Evolutionary conservation across 92 coral and sea anemone genomes (phyloP), one percentile per base, ranked within the genome.

Genomic region (Bergia puertoricense): DNA sequence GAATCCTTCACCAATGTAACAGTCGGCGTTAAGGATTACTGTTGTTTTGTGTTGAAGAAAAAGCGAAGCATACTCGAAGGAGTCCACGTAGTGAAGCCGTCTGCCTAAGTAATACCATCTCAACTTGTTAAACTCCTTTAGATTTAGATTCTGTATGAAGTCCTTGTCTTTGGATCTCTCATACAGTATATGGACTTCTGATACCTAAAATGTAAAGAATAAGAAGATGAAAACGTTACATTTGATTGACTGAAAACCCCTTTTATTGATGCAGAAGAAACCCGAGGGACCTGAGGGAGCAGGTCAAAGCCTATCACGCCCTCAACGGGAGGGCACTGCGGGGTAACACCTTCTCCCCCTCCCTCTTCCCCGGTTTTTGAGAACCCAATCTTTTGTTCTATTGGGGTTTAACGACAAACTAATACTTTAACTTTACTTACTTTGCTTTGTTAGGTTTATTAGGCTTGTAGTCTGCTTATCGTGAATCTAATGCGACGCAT

Each of bases 81-180:
- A 95, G 83, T 96, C 98, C 16, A 89, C 91, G 85, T 96, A 96
- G 22, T 72, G 93, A 92, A 96, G 92, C 48, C 98, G 98, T 71
- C 92, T 82, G 6, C 94, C 93, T 10, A 93, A 90, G 38, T 45
- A 15, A 71, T 86, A 73, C 22, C 85, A 87, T 4, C 78, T 54
- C n/a, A 94, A 56, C 67, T 94, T 96, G 76, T 91, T 48, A 56
- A 78, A 65, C 36, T 81, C 56, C 9, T 18, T 83, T 45, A 89
- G 82, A 14, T 85, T 86, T 45, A 90, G 91, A 41, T 41, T 71
- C 13, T 85, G 79, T 78, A 96, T 77, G 85, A 91, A 90, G 72
- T 42, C 13, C 23, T 86, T 81, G 57, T 88, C 94, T 42, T 89
- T 76, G 46, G 76, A 62, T 44, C 75, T 82, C 90, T 90, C 93